These are phyloP conservation scores for Ephydatia muelleri DNA, from an alignment of 37 sponge, comb jelly and placozoan species.

Conservation along the genomic window DNA sequence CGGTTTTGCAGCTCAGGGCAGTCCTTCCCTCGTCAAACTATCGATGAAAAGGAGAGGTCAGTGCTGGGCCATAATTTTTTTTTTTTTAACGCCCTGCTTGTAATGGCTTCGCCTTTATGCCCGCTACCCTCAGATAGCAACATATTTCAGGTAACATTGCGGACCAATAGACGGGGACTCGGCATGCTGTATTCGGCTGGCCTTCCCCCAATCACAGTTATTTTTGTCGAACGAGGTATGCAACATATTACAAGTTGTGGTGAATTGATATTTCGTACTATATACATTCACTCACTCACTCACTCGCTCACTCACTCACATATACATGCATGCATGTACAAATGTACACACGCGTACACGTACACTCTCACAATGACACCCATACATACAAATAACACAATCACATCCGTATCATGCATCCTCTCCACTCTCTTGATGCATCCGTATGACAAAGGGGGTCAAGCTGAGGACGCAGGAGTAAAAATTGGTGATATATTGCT, in stretches of 20 bases:
- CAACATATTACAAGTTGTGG: neutral
- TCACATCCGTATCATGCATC: too few species aligned
- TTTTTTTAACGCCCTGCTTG: too few species aligned
- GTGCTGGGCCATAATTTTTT: too few species aligned
- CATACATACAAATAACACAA: too few species aligned
- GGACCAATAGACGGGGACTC: neutral
- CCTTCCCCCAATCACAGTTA: constrained; percentile 46
- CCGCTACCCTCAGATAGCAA: too few species aligned
- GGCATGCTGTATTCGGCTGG: constrained; percentile 48
- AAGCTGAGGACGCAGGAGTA: constrained; percentile 36
- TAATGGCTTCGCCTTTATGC: too few species aligned
- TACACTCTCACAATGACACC: too few species aligned
- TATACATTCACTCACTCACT: neutral
- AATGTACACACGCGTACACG: too few species aligned
- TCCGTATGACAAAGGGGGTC: constrained; percentile 22
- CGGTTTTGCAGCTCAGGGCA: too few species aligned
- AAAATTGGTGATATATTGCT: constrained; percentile 42
- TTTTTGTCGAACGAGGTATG: constrained; percentile 40
- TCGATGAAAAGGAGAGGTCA: too few species aligned
- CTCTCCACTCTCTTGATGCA: neutral
- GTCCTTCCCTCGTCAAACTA: too few species aligned
- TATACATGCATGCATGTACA: neutral
- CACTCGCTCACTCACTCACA: neutral
- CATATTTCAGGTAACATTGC: neutral
- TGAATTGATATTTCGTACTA: neutral